phyloP scores from a whole-genome alignment of 2,888 invertebrate species.

The Metallyticus violacea region DNA sequence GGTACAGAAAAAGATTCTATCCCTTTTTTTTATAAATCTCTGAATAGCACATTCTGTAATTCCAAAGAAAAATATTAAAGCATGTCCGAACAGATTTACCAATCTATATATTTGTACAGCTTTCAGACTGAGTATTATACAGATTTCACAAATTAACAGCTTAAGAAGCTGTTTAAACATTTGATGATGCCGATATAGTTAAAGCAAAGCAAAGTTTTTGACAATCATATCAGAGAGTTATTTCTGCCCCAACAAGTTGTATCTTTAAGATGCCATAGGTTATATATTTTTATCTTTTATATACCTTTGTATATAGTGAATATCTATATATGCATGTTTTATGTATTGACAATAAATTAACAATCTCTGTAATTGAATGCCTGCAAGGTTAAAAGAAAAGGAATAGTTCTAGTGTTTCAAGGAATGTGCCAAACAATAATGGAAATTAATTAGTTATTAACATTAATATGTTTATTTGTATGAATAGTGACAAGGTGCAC shows the following conservation, averaged over 20 bases:
- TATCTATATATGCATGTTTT: neutral
- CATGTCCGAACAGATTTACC: neutral
- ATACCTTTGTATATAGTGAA: neutral
- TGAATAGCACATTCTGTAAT: neutral
- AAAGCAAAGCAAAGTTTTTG: neutral
- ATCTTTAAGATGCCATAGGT: neutral
- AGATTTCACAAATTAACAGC: neutral
- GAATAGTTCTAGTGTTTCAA: neutral
- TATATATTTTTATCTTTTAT: neutral
- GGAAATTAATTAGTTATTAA: neutral
- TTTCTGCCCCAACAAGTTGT: neutral
- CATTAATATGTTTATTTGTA: neutral
- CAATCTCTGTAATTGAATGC: neutral
- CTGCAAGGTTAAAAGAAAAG: neutral
- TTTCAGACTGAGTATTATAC: neutral
- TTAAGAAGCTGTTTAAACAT: neutral
- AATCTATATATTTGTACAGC: neutral
- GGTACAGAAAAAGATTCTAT: neutral
- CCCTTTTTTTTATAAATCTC: neutral
- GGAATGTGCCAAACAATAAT: neutral
- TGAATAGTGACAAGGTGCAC: neutral
- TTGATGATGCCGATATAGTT: neutral
- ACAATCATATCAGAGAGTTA: neutral
- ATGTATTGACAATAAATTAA: neutral
- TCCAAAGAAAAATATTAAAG: neutral